These are phyloP conservation scores for Cheilosia grossa DNA, from an alignment of 2,888 invertebrate genomes.

Conservation along the genomic window DNA sequence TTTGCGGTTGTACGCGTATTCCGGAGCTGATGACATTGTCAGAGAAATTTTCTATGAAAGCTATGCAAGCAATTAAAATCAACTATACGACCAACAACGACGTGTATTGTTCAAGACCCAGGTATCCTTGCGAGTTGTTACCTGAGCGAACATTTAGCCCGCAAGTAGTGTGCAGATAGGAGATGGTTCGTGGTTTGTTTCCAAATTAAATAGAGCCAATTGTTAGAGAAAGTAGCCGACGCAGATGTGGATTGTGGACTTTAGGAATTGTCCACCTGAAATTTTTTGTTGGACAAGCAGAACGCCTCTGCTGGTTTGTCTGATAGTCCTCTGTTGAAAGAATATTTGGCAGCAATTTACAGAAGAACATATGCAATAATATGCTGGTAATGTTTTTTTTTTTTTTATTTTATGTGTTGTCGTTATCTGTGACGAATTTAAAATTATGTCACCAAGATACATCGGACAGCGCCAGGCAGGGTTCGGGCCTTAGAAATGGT, in stretches of 20 bases:
- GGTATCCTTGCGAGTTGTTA: constrained; percentile 6
- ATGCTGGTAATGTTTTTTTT: too few relatives aligned
- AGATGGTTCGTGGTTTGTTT: neutral
- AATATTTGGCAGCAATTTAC: too few relatives aligned
- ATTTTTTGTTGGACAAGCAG: too few relatives aligned
- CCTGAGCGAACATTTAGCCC: neutral
- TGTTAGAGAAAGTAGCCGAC: neutral
- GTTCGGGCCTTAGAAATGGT: too few relatives aligned
- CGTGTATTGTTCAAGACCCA: neutral
- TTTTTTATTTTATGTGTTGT: too few relatives aligned
- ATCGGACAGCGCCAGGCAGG: too few relatives aligned
- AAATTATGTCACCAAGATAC: too few relatives aligned
- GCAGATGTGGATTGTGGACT: neutral
- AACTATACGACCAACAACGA: constrained; percentile 1
- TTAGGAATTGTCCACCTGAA: too few relatives aligned
- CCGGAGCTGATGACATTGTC: constrained; percentile 27
- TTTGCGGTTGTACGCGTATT: constrained; percentile 39
- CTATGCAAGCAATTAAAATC: constrained; percentile 41
- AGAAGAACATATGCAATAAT: too few relatives aligned
- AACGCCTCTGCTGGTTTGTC: too few relatives aligned
- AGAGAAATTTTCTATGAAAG: constrained; percentile 10
- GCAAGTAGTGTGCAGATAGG: constrained; percentile 4
- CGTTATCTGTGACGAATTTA: too few relatives aligned
- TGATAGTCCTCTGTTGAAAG: too few relatives aligned
- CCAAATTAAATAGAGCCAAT: constrained; percentile 15